Evolutionary conservation across 2,113 vertebrate genomes (phyloP).

Genomic region (Psammodynastes pulverulentus): DNA sequence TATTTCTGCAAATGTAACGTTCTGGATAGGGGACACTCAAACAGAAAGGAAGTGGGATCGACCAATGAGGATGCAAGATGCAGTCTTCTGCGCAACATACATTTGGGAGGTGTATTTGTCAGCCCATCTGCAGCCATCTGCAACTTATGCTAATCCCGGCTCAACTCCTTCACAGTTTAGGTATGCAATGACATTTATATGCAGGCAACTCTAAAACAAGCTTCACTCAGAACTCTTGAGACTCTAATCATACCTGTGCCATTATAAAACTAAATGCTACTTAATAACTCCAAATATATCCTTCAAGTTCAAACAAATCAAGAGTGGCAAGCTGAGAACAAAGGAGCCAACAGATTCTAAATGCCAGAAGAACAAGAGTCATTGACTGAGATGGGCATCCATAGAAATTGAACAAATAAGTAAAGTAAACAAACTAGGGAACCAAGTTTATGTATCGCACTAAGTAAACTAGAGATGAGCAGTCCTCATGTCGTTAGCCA

Average conservation of each 20-base stretch:
- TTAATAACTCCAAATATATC: neutral
- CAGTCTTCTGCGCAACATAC: neutral
- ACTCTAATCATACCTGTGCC: neutral
- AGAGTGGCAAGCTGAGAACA: neutral
- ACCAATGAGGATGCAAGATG: neutral
- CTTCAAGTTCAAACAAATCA: neutral
- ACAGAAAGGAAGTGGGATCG: neutral
- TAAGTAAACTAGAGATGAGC: neutral
- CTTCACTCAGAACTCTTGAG: neutral
- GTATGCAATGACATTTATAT: neutral
- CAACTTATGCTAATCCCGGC: neutral
- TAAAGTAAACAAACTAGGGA: neutral
- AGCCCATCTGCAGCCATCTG: neutral
- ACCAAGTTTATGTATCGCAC: neutral
- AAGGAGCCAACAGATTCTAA: neutral
- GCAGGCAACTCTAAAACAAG: neutral
- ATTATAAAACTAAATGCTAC: neutral
- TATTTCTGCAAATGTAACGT: neutral
- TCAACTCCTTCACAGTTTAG: neutral
- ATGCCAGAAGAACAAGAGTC: neutral
- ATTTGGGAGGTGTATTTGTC: neutral
- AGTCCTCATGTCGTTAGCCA: neutral
- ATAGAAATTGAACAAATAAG: neutral
- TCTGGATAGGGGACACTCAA: neutral
- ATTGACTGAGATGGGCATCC: neutral